phyloP scores from a whole-genome alignment of 2,113 vertebrate genomes.

The Cyanoderma ruficeps region DNA sequence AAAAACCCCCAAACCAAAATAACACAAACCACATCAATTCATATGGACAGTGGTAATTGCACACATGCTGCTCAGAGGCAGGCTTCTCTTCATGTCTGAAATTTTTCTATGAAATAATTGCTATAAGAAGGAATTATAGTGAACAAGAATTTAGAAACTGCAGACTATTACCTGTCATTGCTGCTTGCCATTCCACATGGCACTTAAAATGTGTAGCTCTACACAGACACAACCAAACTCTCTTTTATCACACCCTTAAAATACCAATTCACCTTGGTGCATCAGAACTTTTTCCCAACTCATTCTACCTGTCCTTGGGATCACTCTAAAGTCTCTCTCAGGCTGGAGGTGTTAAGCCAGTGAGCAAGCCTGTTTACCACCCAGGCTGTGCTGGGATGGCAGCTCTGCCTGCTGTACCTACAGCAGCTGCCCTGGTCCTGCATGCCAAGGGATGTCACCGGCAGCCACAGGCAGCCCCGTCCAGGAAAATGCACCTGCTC shows the following conservation, averaged over 20 bases:
- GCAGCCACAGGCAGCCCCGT: neutral
- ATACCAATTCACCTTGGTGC: neutral
- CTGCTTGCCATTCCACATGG: neutral
- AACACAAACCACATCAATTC: neutral
- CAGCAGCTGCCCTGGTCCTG: neutral
- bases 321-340: neutral
- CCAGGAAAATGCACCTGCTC: neutral
- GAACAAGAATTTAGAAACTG: neutral
- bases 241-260: neutral
- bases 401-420: neutral
- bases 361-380: neutral
- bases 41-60: neutral
- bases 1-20: neutral
- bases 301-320: neutral
- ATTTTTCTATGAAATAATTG: neutral
- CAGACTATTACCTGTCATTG: neutral
- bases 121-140: neutral
- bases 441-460: fast-evolving
- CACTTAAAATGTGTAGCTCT: neutral
- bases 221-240: neutral
- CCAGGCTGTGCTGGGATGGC: neutral
- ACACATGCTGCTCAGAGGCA: neutral
- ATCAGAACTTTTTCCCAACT: neutral
- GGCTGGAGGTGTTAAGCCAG: neutral
- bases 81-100: neutral